These are phyloP conservation scores for Campaea margaritaria DNA, from an alignment of 2,888 invertebrate genomes.

Conservation along the genomic window DNA sequence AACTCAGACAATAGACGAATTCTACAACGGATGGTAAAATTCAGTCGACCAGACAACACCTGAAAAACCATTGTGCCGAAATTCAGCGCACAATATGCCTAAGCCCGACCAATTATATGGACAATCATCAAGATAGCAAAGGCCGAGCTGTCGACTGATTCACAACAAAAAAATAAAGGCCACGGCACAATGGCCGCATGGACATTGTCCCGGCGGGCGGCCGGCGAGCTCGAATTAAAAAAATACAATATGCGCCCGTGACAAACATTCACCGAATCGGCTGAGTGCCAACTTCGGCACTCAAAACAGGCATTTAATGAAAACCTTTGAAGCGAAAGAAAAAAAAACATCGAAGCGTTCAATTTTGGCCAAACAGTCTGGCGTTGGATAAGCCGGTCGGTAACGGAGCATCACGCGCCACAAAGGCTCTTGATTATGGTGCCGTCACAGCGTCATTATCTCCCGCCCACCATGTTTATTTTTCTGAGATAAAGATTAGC, in stretches of 20 bases:
- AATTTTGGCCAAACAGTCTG: conserved; percentile 77
- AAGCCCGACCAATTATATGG: conserved; percentile 79
- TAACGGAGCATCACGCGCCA: conserved; percentile 75
- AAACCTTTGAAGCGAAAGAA: conserved; percentile 53
- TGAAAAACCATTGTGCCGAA: conserved; percentile 49
- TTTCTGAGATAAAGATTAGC: conserved; percentile 85
- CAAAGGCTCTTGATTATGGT: conserved; percentile 82
- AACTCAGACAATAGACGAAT: conserved; percentile 17
- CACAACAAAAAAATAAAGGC: conserved; percentile 66
- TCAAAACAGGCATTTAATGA: conserved; percentile 60
- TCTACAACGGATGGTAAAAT: conserved; percentile 26
- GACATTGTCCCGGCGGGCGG: conserved; percentile 51
- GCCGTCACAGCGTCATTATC: conserved; percentile 78
- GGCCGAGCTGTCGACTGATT: conserved; percentile 62
- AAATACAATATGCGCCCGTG: conserved; percentile 64
- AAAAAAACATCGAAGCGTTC: conserved; percentile 59
- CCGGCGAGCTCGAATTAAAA: conserved; percentile 56
- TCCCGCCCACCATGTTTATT: conserved; percentile 83
- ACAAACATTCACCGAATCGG: conserved; percentile 59
- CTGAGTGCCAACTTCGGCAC: conserved; percentile 54
- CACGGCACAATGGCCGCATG: conserved; percentile 50
- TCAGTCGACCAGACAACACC: conserved; percentile 37
- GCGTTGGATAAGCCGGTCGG: conserved; percentile 68
- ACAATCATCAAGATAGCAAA: conserved; percentile 77
- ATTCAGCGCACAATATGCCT: conserved; percentile 67